Evolutionary conservation across 2,888 invertebrate species (phyloP), one percentile per base, ranked within the genome.

Genomic region (Lathronympha strigana): DNA sequence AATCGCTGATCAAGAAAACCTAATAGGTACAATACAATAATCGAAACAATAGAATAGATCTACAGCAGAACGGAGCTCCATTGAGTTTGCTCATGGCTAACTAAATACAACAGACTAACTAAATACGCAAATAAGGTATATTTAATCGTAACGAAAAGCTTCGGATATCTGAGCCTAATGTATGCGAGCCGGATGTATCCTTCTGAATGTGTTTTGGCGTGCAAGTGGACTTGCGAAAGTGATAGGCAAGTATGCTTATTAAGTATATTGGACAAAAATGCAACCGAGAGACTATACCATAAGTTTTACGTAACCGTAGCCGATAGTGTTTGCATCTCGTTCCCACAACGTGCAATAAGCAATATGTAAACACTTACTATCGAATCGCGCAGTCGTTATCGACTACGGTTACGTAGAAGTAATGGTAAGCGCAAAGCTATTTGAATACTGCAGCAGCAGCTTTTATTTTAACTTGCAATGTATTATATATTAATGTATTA

Each of bases 91-190:
- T 43, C 53, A 47, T 67, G 70, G 51, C 72, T 73, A 71, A 80
- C 79, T 80, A 80, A 81, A 79, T 77, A 78, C 76, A n/a, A n/a
- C n/a, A n/a, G 70, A 33, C 72, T 73, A 71, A 80, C 79, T 80
- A 80, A 81, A 79, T 77, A 78, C 76, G 75, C 78, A 81, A 86
- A 86, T 83, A 85, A 86, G 81, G 84, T 84, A 86, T 88, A 90
- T 89, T 88, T 90, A 88, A 89, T 88, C 85, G 82, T 72, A 77
- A 79, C 81, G 81, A 87, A 89, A 89, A 90, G 86, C 85, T 88
- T 81, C 81, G 83, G 85, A 88, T 89, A 88, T 90, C 90, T 90
- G 87, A 79, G 82, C 75, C 77, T 90, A 91, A 91, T 91, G 87
- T 89, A 91, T 89, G 90, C 91, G 85, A 83, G 81, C 73, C 79